Base-by-base conservation (phyloP, 2,888 invertebrate species). In the Lepeophtheirus nordmannii region DNA sequence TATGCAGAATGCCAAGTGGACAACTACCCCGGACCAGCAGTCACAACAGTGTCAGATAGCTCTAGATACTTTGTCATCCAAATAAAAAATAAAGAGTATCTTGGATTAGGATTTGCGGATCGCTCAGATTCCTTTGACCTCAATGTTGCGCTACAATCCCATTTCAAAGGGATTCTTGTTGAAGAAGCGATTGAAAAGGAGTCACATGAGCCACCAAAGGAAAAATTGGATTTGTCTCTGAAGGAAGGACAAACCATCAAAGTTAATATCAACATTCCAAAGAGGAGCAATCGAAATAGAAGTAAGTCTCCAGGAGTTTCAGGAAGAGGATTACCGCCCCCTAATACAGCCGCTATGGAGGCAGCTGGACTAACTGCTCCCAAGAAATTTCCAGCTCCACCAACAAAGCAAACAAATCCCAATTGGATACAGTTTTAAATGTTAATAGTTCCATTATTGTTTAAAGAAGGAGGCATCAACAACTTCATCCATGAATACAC, bases 211-310 rank as follows among this genome's bases (percentile, higher is more conserved):
- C n/a, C 14, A 17, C 72, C 76, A 46, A 84, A 85, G 72, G 82
- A 82, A 71, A 86, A 90, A 72, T 78, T 97, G 58, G 94, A 98
- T 80, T 81, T 98, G 67, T 88, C 93, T 61, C 96, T 98, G 75
- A 98, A 98, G 74, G 97, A 96, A 74, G 98, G 98, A 30, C 94
- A 98, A 80, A 98, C 97, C 1, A 98, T 98, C 70, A 97, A 92
- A 79, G 93, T 98, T 68, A 97, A 96, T 75, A 91, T 98, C 87
- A 89, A 90, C 78, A 90, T 92, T 70, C 89, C 89, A 70, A 89
- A 90, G 80, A 76, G 78, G 69, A 37, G 60, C 40, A 62, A 37
- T 57, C 12, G 12, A 53, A 12, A 58, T 57, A n/a, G 53, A 20
- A 63, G 37, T 37, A 38, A 73, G 70, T 74, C 76, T 67, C 71